Conservation (phyloP, 2,113 vertebrate genomes). For the Urocynchramus pylzowi region DNA sequence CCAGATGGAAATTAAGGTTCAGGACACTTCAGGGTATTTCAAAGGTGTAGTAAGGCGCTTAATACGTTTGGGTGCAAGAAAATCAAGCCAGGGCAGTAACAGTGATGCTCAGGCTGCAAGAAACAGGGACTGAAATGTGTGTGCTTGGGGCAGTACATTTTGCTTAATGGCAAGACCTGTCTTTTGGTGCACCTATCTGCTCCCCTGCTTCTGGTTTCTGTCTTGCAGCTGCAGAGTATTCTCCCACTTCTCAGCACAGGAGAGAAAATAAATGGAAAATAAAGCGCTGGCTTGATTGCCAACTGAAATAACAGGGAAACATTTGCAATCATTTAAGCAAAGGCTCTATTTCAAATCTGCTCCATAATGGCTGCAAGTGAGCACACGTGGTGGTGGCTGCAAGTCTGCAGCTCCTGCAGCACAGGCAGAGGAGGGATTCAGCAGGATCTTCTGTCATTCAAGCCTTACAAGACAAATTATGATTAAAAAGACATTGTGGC, state of each 20-base stretch:
- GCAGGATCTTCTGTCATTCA: not conserved
- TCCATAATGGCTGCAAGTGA: not conserved
- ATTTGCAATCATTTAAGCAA: not conserved
- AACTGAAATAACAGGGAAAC: not conserved
- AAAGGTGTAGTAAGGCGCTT: not conserved
- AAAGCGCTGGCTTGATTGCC: not conserved
- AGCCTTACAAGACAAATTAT: not conserved
- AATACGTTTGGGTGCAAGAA: not conserved
- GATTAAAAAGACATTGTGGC: not conserved
- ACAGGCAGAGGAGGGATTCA: not conserved
- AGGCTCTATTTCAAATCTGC: not conserved
- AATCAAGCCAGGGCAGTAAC: not conserved
- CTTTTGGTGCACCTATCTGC: not conserved
- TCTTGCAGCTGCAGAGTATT: not conserved
- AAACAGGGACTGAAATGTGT: not conserved
- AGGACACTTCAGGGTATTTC: not conserved
- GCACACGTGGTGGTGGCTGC: accelerated
- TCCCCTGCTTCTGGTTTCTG: not conserved
- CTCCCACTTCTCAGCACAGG: not conserved
- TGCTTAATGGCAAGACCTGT: not conserved
- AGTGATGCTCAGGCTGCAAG: not conserved
- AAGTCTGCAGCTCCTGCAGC: not conserved
- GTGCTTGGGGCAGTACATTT: not conserved
- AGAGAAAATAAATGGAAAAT: not conserved
- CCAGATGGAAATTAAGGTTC: not conserved